phyloP scores from a whole-genome alignment of 92 coral and sea anemone genomes.

The Phenganax stokvisi region DNA sequence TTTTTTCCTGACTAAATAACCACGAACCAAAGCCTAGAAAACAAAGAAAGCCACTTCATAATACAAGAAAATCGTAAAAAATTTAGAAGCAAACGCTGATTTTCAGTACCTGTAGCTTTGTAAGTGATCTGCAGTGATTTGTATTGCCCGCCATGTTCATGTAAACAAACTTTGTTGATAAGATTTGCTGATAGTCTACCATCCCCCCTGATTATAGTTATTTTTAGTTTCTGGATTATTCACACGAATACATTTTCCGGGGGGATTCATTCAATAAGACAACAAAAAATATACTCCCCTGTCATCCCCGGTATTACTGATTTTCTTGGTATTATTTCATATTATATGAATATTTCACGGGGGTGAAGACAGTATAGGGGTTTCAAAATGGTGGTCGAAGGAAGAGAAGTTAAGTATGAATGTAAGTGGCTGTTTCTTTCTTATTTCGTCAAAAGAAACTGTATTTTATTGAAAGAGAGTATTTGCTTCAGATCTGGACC shows the following conservation, averaged over 20 bases:
- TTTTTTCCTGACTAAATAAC: constrained; percentile 57
- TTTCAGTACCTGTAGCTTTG: background rate
- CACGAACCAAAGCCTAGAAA: constrained; percentile 67
- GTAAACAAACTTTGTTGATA: background rate
- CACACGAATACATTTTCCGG: background rate
- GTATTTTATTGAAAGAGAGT: background rate
- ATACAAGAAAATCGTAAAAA: background rate
- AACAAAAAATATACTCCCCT: background rate
- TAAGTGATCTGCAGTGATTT: background rate
- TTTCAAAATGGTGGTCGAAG: constrained; percentile 25
- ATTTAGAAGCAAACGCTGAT: background rate
- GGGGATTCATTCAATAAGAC: background rate
- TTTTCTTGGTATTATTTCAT: background rate
- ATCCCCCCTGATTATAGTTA: background rate
- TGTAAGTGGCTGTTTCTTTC: constrained; percentile 50
- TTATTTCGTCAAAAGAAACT: background rate
- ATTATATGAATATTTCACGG: background rate
- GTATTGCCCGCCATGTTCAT: background rate
- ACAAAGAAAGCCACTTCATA: background rate
- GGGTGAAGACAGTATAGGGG: background rate
- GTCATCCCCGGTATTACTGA: background rate
- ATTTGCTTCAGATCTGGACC: constrained; percentile 66
- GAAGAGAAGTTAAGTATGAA: constrained; percentile 60
- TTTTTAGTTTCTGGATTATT: background rate
- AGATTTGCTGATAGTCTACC: background rate